phyloP scores from a whole-genome alignment of 2,888 invertebrate species.

The Pomacea canaliculata region DNA sequence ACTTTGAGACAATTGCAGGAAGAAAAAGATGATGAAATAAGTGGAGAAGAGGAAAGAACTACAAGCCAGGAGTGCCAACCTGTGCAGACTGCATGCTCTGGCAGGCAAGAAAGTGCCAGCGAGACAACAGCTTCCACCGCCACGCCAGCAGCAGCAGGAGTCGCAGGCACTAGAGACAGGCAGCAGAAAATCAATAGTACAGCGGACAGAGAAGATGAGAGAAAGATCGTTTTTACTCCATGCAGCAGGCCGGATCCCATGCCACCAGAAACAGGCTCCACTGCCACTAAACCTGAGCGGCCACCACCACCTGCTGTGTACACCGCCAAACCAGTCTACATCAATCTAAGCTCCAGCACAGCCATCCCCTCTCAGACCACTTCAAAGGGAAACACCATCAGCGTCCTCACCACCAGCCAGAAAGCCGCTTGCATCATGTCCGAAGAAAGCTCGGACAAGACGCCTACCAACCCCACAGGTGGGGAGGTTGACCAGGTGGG shows the following conservation, averaged over 20 bases:
- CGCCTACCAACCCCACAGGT: slow-evolving; percentile 22
- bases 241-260: too few relatives aligned
- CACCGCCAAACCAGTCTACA: slow-evolving; percentile 32
- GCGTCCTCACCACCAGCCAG: background rate
- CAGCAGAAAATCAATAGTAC: slow-evolving; percentile 17
- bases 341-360: slow-evolving; percentile 2
- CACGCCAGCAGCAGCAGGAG: background rate
- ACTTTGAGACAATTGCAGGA: slow-evolving; percentile 3
- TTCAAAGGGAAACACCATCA: background rate
- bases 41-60: slow-evolving; percentile 2
- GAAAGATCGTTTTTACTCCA: slow-evolving; percentile 5
- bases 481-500: slow-evolving; percentile 11
- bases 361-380: too few relatives aligned
- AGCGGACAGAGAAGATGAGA: slow-evolving; percentile 23
- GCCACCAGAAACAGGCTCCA: background rate
- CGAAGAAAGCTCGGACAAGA: slow-evolving; percentile 23
- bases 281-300: background rate
- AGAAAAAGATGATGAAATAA: slow-evolving; percentile 6
- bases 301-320: slow-evolving; percentile 8
- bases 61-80: background rate
- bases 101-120: background rate
- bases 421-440: slow-evolving; percentile 9
- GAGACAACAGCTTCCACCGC: background rate
- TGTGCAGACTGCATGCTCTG: background rate
- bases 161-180: background rate